Conservation (phyloP, 2,113 vertebrate species). For the Gallinago jamesoni region DNA sequence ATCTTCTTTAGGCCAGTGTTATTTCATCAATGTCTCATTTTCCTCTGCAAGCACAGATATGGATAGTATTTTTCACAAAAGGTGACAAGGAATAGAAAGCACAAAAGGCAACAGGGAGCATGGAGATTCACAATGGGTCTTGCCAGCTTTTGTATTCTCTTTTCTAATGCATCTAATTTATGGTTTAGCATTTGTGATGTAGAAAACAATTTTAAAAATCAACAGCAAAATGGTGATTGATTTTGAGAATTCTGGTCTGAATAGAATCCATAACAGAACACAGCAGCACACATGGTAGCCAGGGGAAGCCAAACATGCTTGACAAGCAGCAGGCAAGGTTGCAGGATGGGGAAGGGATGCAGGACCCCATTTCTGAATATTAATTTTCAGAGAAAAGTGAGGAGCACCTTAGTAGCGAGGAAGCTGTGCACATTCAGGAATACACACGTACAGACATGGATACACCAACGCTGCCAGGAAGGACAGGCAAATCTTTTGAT, state of each 20-base stretch:
- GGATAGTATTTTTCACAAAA: not conserved
- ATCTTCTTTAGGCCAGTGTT: not conserved
- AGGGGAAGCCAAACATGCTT: not conserved
- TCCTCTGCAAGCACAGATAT: not conserved
- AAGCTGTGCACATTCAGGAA: not conserved
- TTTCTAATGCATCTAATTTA: not conserved
- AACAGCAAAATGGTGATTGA: not conserved
- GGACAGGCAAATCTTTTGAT: not conserved
- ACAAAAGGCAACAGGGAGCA: not conserved
- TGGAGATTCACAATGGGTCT: not conserved
- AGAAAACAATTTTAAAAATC: not conserved
- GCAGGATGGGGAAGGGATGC: not conserved
- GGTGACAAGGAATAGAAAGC: not conserved
- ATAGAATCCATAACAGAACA: not conserved
- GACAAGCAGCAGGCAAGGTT: not conserved
- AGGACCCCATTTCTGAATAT: not conserved
- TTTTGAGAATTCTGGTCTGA: not conserved
- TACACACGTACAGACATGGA: not conserved
- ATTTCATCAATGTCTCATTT: not conserved
- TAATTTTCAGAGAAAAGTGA: not conserved
- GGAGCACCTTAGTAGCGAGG: not conserved
- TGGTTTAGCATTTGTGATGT: not conserved
- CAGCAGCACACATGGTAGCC: not conserved
- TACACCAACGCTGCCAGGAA: not conserved
- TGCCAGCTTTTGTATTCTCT: not conserved